Evolutionary conservation across 2,113 vertebrate species (phyloP).

Genomic region (Rhinogobius similis): DNA sequence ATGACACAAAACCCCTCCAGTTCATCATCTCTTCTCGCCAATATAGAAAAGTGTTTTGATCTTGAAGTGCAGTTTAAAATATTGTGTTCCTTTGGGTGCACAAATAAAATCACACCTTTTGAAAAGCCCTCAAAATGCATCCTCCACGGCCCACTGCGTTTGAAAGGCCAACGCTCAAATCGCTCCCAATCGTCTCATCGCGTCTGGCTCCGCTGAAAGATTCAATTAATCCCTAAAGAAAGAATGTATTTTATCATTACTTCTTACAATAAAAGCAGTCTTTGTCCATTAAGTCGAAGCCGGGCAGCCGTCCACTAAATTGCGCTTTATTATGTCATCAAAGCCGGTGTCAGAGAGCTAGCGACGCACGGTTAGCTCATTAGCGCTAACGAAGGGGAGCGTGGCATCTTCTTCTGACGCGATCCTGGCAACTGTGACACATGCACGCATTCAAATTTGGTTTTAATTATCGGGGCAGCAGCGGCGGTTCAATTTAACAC

Average conservation of each 20-base stretch:
- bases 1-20: background rate
- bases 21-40: constrained; percentile 18
- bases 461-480: constrained; percentile 13
- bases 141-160: constrained; percentile 15
- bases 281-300: constrained; percentile 1
- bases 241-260: constrained; percentile 14
- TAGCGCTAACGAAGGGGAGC: constrained; percentile 45
- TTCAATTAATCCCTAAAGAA: constrained; percentile 31
- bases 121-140: constrained; percentile 18
- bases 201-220: constrained; percentile 24
- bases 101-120: constrained; percentile 14
- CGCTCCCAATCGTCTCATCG: constrained; percentile 10
- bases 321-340: constrained; percentile 43
- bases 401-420: constrained; percentile 25
- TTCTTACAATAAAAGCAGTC: background rate
- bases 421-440: constrained; percentile 46
- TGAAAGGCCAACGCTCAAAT: constrained; percentile 29
- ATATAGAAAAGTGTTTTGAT: constrained; percentile 4
- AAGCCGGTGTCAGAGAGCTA: constrained; percentile 6
- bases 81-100: constrained; percentile 12
- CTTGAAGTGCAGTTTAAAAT: constrained; percentile 16
- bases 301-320: constrained; percentile 26
- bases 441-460: constrained; percentile 34
- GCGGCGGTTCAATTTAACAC: background rate
- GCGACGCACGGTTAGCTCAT: constrained; percentile 23